These are phyloP conservation scores for Semicossyphus pulcher DNA, from an alignment of 2,113 vertebrate species.

Conservation along the genomic window DNA sequence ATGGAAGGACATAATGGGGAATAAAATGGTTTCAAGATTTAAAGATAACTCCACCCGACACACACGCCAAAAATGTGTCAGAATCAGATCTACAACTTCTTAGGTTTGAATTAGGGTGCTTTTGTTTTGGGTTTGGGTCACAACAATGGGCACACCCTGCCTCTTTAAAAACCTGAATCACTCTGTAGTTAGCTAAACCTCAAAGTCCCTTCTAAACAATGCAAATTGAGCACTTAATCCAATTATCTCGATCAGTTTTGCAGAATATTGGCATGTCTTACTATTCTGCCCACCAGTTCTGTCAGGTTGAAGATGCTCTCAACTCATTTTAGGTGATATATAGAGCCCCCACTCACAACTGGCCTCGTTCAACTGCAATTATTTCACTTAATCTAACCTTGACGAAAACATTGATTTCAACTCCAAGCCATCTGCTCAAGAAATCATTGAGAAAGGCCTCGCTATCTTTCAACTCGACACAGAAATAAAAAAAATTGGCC, in stretches of 20 bases:
- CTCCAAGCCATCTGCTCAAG: neutral
- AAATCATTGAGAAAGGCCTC: neutral
- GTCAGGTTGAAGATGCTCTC: no score
- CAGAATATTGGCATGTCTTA: no score
- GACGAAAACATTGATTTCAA: neutral
- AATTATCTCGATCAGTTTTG: no score
- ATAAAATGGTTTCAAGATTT: constrained; percentile 9
- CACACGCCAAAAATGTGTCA: no score
- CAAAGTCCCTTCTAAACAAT: no score
- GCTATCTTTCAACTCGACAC: neutral
- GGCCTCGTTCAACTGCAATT: neutral
- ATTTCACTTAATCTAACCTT: neutral
- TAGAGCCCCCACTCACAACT: no score
- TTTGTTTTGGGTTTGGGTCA: neutral
- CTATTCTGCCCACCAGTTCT: no score
- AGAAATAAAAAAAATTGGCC: neutral
- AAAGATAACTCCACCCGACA: neutral
- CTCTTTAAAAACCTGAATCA: neutral
- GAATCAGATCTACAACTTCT: neutral
- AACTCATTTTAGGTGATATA: no score
- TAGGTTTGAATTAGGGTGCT: no score
- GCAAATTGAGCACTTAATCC: no score
- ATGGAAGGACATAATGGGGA: neutral
- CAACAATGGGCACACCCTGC: no score
- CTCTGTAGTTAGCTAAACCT: no score